These are phyloP conservation scores for Iguana delicatissima DNA, from an alignment of 2,797 vertebrate species.

Conservation along the genomic window DNA sequence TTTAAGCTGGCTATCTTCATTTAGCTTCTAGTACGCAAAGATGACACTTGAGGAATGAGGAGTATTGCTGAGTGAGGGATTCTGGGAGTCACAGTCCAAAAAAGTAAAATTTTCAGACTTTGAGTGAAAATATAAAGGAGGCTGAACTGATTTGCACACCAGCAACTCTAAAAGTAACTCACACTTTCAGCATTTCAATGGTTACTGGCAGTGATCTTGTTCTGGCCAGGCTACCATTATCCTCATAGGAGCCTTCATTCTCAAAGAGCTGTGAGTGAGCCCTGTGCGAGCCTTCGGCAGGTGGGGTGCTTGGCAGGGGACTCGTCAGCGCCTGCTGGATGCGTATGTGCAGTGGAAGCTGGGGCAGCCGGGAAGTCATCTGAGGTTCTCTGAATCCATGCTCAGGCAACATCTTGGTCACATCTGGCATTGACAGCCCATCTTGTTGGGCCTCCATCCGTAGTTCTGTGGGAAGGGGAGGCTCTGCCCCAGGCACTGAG, in stretches of 20 bases:
- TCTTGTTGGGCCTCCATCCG: slow-evolving; percentile 67
- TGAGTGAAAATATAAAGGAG: not conserved
- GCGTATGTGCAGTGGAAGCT: slow-evolving; percentile 93
- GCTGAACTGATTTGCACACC: not conserved
- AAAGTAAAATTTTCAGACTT: not conserved
- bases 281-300: slow-evolving; percentile 89
- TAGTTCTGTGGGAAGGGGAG: slow-evolving; percentile 53
- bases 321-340: slow-evolving; percentile 95
- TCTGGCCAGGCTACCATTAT: slow-evolving; percentile 78
- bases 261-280: slow-evolving; percentile 94
- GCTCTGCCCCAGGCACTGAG: slow-evolving; percentile 70
- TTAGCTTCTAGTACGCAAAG: not conserved
- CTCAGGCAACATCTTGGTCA: slow-evolving; percentile 56
- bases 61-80: not conserved
- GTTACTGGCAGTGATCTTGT: slow-evolving; percentile 93
- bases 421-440: slow-evolving; percentile 63
- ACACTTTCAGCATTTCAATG: slow-evolving; percentile 98
- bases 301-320: slow-evolving; percentile 86
- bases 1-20: not conserved
- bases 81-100: not conserved
- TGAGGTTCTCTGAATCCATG: slow-evolving; percentile 73
- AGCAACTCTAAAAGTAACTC: slow-evolving; percentile 75
- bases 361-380: slow-evolving; percentile 82
- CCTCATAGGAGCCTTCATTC: slow-evolving; percentile 84
- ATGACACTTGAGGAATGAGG: not conserved